Base-by-base conservation (phyloP, 2,888 invertebrate genomes). In the Pristionchus exspectatus region DNA sequence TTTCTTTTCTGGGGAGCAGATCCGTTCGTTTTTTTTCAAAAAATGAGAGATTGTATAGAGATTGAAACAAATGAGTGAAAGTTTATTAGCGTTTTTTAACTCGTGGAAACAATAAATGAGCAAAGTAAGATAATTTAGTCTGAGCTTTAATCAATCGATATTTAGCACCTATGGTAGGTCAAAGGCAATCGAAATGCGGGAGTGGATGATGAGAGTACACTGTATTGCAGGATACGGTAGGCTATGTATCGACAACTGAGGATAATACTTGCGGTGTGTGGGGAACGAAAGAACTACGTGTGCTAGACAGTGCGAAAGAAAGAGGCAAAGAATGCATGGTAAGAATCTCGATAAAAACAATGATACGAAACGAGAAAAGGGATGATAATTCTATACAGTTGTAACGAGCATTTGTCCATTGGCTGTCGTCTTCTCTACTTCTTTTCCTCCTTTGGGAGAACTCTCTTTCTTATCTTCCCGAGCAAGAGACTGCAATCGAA, bases 141-240 rank as follows among this genome's bases (percentile, higher is more conserved):
- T 81, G 81, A 81, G 81, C 81, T 27, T 44, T 44, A 50, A 16
- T 77, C 24, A 81, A 50, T 81, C 54, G 50, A 81, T 81, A 81
- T 54, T 81, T 81, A 81, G 81, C 81, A 81, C 81, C 81, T 81
- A 74, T 33, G 38, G 74, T 74, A 27, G 81, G 50, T 81, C 81
- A 24, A 81, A 81, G 81, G 81, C 81, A 81, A 81, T 81, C 50
- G 81, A 81, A 81, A 81, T 50, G 81, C 54, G 38, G 24, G 44
- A 10, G n/a, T 81, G 50, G 81, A 81, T 81, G 81, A 74, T 74
- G 74, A 81, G 50, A 14, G 81, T 81, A 81, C 81, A 81, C 81
- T 81, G 81, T 81, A 81, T 81, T 81, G n/a, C 81, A 16, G 27
- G 27, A 81, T 81, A 54, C 50, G 50, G 81, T 44, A 81, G 38